These are phyloP conservation scores for Pollimyrus isidori DNA, from an alignment of 2,113 vertebrate genomes.

Conservation along the genomic window DNA sequence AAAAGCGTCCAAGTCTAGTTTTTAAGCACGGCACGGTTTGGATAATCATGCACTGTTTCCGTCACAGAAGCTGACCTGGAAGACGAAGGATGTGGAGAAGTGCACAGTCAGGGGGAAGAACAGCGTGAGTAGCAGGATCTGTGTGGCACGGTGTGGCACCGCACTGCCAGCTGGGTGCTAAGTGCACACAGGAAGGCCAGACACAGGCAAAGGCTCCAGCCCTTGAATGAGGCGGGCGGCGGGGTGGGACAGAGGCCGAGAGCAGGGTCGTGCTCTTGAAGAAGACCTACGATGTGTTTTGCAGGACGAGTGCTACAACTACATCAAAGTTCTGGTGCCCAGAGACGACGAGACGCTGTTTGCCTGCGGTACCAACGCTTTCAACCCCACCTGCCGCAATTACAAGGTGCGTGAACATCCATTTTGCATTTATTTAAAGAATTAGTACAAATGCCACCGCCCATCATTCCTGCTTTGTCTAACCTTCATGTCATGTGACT, in stretches of 20 bases:
- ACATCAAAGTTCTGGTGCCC: constrained; percentile 77
- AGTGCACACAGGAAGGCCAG: neutral
- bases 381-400: constrained; percentile 77
- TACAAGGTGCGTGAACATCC: constrained; percentile 64
- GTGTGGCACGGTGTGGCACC: neutral
- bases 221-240: neutral
- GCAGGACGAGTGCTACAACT: constrained; percentile 85
- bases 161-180: neutral
- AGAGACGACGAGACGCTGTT: constrained; percentile 72
- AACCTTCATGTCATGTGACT: neutral
- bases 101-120: constrained; percentile 60
- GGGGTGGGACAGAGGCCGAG: neutral
- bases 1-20: neutral
- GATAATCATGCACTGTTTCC: neutral
- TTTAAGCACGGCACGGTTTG: neutral
- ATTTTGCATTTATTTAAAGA: neutral
- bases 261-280: neutral
- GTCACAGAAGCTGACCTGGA: constrained; percentile 60
- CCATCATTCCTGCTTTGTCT: neutral
- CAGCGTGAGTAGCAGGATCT: constrained; percentile 46
- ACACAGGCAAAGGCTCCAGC: neutral
- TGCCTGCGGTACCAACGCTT: constrained; percentile 79
- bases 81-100: constrained; percentile 57
- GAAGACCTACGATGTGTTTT: neutral
- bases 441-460: neutral